Evolutionary conservation across 2,113 vertebrate genomes (phyloP).

Genomic region (Climacteris rufus): DNA sequence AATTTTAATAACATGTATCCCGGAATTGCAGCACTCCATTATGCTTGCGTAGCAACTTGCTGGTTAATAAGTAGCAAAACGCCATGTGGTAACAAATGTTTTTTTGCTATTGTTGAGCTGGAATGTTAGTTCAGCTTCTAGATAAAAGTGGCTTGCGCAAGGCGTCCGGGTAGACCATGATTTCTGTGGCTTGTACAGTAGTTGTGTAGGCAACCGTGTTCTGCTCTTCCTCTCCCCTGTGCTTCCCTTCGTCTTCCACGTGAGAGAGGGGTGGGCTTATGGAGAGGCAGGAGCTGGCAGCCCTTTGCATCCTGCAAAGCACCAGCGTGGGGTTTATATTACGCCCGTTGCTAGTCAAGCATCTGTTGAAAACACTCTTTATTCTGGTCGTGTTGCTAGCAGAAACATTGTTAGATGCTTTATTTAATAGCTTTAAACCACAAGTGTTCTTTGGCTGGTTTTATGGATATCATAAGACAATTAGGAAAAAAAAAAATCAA

Average conservation of each 20-base stretch:
- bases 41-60: slow-evolving; percentile 45
- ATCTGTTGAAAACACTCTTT: slow-evolving; percentile 12
- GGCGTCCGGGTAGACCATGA: background rate
- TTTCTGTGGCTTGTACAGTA: slow-evolving; percentile 36
- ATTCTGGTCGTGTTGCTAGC: background rate
- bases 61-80: slow-evolving; percentile 69
- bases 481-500: background rate
- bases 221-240: background rate
- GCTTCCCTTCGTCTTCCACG: slow-evolving; percentile 17
- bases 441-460: slow-evolving; percentile 38
- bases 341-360: background rate
- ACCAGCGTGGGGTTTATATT: background rate
- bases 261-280: background rate
- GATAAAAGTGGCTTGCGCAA: slow-evolving; percentile 61
- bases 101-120: slow-evolving; percentile 49
- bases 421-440: background rate
- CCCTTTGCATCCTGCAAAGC: background rate
- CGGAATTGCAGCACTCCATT: slow-evolving; percentile 17
- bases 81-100: slow-evolving; percentile 34
- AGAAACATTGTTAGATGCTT: background rate
- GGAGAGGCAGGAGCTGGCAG: background rate
- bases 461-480: background rate
- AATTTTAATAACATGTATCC: slow-evolving; percentile 1
- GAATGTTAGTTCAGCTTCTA: slow-evolving; percentile 68
- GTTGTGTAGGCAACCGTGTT: slow-evolving; percentile 18